Evolutionary conservation across 2,888 invertebrate species (phyloP).

Genomic region (Protonemura montana): DNA sequence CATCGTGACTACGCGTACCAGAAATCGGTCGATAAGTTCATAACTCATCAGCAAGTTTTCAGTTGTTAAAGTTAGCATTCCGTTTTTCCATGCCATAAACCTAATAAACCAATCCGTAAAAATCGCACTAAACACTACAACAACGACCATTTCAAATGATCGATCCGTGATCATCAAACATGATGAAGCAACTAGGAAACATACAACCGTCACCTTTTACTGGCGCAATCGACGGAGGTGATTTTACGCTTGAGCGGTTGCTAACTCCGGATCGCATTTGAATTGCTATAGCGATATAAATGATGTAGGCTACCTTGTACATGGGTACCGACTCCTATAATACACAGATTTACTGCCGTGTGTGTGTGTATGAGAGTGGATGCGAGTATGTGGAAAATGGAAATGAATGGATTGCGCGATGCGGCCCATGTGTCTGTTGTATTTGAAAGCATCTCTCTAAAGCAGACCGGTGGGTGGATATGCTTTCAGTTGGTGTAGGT

Average conservation of each 20-base stretch:
- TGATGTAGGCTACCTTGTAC: background rate
- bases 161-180: background rate
- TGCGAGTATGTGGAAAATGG: too few species aligned
- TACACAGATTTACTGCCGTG: background rate
- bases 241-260: background rate
- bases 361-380: background rate
- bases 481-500: background rate
- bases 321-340: background rate
- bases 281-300: background rate
- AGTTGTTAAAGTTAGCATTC: too few species aligned
- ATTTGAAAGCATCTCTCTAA: background rate
- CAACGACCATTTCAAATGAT: background rate
- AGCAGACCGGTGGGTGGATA: background rate
- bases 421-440: background rate
- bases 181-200: background rate
- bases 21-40: too few species aligned
- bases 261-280: background rate
- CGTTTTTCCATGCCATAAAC: too few species aligned
- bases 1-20: too few species aligned
- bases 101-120: background rate
- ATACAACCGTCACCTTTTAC: background rate
- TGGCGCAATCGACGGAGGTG: background rate
- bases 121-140: background rate
- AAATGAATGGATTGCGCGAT: background rate
- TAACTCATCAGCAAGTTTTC: too few species aligned